These are phyloP conservation scores for Azemiops feae DNA, from an alignment of 2,113 vertebrate species.

Conservation along the genomic window DNA sequence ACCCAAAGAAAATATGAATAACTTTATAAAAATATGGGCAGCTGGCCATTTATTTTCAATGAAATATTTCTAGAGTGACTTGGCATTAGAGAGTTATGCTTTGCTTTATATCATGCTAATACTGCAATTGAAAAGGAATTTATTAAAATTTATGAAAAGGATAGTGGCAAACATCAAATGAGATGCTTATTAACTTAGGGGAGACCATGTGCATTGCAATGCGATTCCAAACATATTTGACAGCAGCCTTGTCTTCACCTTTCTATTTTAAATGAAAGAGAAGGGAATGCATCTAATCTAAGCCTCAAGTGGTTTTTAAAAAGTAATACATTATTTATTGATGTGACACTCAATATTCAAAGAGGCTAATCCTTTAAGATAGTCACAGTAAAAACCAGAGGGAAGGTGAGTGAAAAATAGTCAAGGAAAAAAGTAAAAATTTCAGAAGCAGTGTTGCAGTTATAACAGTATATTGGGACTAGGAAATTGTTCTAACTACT, in stretches of 20 bases:
- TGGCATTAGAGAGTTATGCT: not conserved
- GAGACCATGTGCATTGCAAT: not conserved
- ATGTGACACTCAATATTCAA: not conserved
- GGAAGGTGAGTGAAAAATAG: not conserved
- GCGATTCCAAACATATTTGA: not conserved
- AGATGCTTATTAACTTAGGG: not conserved
- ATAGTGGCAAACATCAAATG: not conserved
- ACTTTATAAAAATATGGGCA: not conserved
- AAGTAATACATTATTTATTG: not conserved
- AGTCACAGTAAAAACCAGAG: not conserved
- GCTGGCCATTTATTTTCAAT: not conserved
- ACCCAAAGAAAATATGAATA: not conserved
- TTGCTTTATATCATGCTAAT: not conserved
- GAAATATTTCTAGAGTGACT: not conserved
- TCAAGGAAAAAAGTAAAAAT: not conserved
- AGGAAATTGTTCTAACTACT: not conserved
- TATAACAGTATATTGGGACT: not conserved
- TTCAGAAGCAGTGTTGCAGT: not conserved
- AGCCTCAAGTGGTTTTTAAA: slow-evolving; percentile 14
- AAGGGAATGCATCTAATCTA: not conserved
- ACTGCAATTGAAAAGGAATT: not conserved
- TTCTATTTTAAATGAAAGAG: not conserved
- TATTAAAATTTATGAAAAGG: not conserved
- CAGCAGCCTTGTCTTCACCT: not conserved
- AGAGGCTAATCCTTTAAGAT: not conserved